Evolutionary conservation across 2,888 invertebrate genomes (phyloP).

Genomic region (Serripes groenlandicus): DNA sequence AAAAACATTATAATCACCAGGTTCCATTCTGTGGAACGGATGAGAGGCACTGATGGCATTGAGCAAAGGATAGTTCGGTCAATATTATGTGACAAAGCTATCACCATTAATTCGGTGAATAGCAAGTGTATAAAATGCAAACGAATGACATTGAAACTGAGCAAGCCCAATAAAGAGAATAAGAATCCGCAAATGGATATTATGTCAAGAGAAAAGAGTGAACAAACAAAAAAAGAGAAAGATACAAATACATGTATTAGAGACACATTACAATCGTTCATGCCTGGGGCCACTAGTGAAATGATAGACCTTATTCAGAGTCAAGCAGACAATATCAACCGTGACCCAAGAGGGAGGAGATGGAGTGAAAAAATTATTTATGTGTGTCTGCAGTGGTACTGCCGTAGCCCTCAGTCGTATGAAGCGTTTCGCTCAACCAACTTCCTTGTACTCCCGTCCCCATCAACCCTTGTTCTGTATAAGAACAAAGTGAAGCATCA

Average conservation of each 20-base stretch:
- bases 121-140: slow-evolving; percentile 28
- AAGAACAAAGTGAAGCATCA: slow-evolving; percentile 44
- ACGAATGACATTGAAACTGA: slow-evolving; percentile 27
- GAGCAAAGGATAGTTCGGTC: slow-evolving; percentile 14
- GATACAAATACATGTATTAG: slow-evolving; percentile 9
- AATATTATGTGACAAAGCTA: slow-evolving; percentile 15
- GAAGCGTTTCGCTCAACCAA: slow-evolving; percentile 27
- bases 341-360: slow-evolving; percentile 35
- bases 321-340: slow-evolving; percentile 38
- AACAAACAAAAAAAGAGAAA: background rate
- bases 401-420: slow-evolving; percentile 38
- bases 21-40: slow-evolving; percentile 26
- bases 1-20: slow-evolving; percentile 19
- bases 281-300: slow-evolving; percentile 38
- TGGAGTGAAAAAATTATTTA: slow-evolving; percentile 40
- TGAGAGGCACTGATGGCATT: background rate
- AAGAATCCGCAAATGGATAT: background rate
- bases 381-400: slow-evolving; percentile 37
- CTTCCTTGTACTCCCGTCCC: slow-evolving; percentile 29
- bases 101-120: background rate
- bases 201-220: background rate
- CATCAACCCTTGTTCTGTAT: slow-evolving; percentile 27
- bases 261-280: slow-evolving; percentile 23
- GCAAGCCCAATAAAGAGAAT: background rate
- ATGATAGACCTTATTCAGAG: slow-evolving; percentile 44